Evolutionary conservation across 2,888 invertebrate genomes (phyloP).

Genomic region (Smittia sp.): DNA sequence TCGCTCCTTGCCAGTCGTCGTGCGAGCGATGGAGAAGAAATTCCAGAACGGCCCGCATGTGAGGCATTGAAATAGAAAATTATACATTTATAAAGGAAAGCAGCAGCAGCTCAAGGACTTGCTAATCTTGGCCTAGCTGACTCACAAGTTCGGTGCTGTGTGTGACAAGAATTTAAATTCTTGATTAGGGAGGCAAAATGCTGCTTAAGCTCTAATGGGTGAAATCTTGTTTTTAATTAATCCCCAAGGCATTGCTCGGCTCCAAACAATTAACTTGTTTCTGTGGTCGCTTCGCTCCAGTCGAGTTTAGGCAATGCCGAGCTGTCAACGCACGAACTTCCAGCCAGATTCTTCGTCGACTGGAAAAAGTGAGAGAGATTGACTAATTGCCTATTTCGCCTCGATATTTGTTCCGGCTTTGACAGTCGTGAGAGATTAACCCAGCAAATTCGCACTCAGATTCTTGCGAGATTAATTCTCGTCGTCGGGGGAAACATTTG

Average conservation of each 20-base stretch:
- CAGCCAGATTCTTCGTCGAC: too few species aligned
- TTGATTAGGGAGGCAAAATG: not conserved
- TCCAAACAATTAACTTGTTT: conserved; percentile 1
- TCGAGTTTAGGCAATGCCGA: not conserved
- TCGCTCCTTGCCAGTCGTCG: too few species aligned
- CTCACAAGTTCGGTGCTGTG: too few species aligned
- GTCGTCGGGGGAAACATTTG: not conserved
- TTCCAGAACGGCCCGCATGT: too few species aligned
- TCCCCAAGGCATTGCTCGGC: conserved; percentile 9
- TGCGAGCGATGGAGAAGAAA: too few species aligned
- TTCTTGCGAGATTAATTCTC: too few species aligned
- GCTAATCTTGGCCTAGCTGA: too few species aligned
- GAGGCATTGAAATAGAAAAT: too few species aligned
- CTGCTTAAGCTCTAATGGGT: not conserved
- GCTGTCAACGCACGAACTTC: too few species aligned
- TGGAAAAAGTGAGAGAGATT: too few species aligned
- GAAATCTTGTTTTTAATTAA: conserved; percentile 13
- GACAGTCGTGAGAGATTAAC: not conserved
- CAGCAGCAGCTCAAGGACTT: too few species aligned
- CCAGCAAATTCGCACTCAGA: not conserved
- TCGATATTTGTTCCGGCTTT: conserved; percentile 3
- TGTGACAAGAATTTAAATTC: conserved; percentile 13
- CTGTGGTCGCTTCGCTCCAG: not conserved
- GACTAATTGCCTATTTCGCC: not conserved
- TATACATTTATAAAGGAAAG: too few species aligned